Evolutionary conservation across 2,888 invertebrate species (phyloP), one percentile per base, ranked within the genome.

Genomic region (Microplitis manilae): DNA sequence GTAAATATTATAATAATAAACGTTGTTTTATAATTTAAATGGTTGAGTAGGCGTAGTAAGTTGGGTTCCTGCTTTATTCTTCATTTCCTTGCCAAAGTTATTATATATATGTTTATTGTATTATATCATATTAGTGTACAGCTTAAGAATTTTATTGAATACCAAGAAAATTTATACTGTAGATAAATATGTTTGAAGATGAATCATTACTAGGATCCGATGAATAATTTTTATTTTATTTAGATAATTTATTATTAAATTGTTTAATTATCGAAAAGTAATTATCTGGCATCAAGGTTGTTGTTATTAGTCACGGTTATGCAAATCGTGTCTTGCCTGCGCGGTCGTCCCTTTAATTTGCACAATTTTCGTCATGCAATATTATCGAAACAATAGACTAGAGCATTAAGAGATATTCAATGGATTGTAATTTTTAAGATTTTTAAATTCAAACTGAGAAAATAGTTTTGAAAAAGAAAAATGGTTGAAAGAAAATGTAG

Each of bases 1-100:
- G 41, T 73, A 67, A 73, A 73, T 67, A 73, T 73, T 38, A 65
- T 73, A 73, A 67, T 59, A 41, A 41, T 64, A 50, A 9, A 65
- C 30, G 65, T 73, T 65, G 61, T 70, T 60, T 38, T 30, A 40
- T 62, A 7, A 8, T 50, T 73, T 73, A 59, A 73, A 73, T 73
- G 30, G 30, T 50, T 65, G 67, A 65, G 67, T 59, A 59, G 73
- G 73, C 15, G 73, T 13, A 30, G 9, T 67, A 6, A 2, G n/a
- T 8, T 67, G 41, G 1, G 6, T 1, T n/a, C 15, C 30, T 13
- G 6, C 67, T 73, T 60, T 65, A 38, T 73, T 67, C 67, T 59
- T 73, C 60, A 59, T 65, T 67, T 67, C 39, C 67, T 73, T 64
- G 62, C 40, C 15, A 41, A 64, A 72, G 5, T 72, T 13, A 41